Percentiles rank a stretch among this genome's conserved stretches.
Evolutionary conservation across 1,140 invertebrate genomes (phyloP).

Genomic region (Drosophila sturtevanti): DNA sequence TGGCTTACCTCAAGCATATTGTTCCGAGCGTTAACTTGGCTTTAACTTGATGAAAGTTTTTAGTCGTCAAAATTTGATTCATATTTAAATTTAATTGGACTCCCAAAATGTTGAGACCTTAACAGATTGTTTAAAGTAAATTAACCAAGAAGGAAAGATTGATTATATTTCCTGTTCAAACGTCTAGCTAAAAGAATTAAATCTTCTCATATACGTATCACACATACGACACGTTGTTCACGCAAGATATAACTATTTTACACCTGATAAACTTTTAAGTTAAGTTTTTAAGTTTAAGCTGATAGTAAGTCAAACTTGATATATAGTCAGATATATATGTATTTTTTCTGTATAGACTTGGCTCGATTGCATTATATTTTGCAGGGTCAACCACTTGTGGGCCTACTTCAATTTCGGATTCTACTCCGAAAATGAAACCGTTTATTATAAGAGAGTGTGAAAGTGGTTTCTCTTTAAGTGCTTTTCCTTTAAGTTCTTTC

Average conservation of each 20-base stretch:
- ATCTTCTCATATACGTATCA: neutral
- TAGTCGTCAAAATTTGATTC: neutral
- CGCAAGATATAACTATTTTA: too few species aligned
- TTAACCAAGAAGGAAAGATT: too few species aligned
- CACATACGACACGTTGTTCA: neutral
- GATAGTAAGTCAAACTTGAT: too few species aligned
- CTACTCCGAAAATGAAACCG: conserved; percentile 34
- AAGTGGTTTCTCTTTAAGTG: neutral
- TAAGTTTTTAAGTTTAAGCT: too few species aligned
- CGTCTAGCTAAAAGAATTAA: neutral
- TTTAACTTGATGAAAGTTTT: neutral
- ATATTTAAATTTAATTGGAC: neutral
- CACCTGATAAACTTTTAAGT: too few species aligned
- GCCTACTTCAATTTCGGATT: conserved; percentile 53
- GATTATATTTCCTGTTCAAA: too few species aligned
- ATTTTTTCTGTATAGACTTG: neutral
- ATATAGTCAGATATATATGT: too few species aligned
- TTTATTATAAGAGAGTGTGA: neutral
- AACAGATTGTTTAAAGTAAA: too few species aligned
- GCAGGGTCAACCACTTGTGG: conserved; percentile 67
- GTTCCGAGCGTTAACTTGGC: neutral
- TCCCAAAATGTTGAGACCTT: neutral
- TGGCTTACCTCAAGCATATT: conserved; percentile 13
- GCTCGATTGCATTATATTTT: conserved; percentile 2
- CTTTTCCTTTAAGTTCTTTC: conserved; percentile 16